Conservation (phyloP, 2,113 vertebrate genomes). For the Perognathus longimembris region DNA sequence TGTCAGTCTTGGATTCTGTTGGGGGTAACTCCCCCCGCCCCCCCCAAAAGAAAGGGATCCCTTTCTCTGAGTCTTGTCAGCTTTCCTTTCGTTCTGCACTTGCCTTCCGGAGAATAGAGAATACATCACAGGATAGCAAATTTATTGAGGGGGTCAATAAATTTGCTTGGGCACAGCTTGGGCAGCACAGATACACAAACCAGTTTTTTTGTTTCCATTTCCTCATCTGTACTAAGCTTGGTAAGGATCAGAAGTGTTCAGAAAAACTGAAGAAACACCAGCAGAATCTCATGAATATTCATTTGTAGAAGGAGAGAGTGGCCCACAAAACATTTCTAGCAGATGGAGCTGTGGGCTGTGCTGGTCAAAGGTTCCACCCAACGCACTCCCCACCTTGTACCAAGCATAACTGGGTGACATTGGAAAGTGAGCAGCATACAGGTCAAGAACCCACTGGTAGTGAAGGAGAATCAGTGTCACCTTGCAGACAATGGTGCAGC, state of each 20-base stretch:
- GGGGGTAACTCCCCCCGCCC: too few relatives aligned
- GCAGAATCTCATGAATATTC: not conserved
- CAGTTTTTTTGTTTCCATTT: conserved; percentile 13
- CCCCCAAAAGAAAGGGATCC: not conserved
- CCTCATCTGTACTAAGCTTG: not conserved
- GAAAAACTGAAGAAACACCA: not conserved
- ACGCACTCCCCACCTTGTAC: not conserved
- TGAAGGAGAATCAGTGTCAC: not conserved
- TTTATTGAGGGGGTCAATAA: not conserved
- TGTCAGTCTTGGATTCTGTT: not conserved
- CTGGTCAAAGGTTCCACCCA: not conserved
- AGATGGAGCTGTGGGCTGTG: not conserved
- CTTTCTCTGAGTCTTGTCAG: not conserved
- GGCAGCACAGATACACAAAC: not conserved
- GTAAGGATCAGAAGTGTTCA: not conserved
- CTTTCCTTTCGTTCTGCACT: not conserved
- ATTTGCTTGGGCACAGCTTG: not conserved
- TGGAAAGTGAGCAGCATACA: not conserved
- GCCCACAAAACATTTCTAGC: not conserved
- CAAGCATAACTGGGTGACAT: not conserved
- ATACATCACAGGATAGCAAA: not conserved
- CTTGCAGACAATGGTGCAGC: not conserved
- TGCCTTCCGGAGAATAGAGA: not conserved
- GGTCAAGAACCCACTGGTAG: not conserved
- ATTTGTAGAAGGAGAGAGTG: not conserved